Conservation (phyloP, 2,113 vertebrate species). For the Anarhynchus alexandrinus region DNA sequence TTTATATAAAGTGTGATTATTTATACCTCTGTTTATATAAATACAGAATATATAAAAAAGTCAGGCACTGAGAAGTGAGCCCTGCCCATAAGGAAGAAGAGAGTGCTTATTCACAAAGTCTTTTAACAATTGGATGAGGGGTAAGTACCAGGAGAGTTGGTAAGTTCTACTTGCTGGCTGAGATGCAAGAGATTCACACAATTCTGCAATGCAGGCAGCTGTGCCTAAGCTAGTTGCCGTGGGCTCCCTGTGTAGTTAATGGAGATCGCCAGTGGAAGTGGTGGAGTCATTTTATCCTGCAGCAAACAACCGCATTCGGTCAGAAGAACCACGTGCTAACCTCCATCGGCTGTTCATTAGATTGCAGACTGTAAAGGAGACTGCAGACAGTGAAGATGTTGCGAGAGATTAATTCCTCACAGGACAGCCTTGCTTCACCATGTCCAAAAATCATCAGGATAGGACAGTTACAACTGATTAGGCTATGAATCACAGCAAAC, state of each 20-base stretch:
- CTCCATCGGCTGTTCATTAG: not conserved
- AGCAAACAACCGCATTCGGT: not conserved
- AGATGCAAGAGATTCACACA: not conserved
- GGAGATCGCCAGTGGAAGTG: not conserved
- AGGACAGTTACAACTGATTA: not conserved
- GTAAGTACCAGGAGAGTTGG: not conserved
- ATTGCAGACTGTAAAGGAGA: not conserved
- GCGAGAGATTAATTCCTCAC: not conserved
- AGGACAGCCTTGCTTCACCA: not conserved
- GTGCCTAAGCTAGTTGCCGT: not conserved
- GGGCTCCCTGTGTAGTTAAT: not conserved
- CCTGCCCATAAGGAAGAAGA: not conserved
- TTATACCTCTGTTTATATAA: not conserved
- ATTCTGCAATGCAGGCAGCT: not conserved
- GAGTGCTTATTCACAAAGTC: no score
- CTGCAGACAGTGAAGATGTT: not conserved
- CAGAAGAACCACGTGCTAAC: not conserved
- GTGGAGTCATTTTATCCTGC: not conserved
- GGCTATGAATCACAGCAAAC: not conserved
- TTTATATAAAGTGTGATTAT: not conserved
- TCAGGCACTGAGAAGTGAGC: not conserved
- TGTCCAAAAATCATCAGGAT: not conserved
- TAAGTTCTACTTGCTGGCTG: not conserved
- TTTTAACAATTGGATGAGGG: not conserved
- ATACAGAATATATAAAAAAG: not conserved